These are phyloP conservation scores for Oxytorus armatus DNA, from an alignment of 2,888 invertebrate genomes.

Conservation along the genomic window DNA sequence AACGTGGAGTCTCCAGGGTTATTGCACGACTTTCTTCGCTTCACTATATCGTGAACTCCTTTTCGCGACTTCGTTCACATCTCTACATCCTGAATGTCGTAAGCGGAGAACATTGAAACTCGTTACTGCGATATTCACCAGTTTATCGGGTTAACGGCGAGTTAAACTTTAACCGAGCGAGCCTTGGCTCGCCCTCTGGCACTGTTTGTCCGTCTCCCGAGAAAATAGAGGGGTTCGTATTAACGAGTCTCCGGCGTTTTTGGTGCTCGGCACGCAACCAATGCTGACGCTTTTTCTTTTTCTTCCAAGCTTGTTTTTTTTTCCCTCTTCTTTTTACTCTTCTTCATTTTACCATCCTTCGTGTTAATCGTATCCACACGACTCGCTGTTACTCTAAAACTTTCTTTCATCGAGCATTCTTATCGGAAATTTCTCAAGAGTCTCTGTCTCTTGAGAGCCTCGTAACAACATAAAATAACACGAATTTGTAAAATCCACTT, in stretches of 20 bases:
- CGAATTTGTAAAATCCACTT: too few relatives aligned
- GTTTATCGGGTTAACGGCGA: slow-evolving; percentile 66
- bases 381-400: not conserved
- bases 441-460: not conserved
- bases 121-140: slow-evolving; percentile 66
- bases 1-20: slow-evolving; percentile 41
- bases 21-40: slow-evolving; percentile 56
- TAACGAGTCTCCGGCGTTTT: slow-evolving; percentile 52
- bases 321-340: not conserved
- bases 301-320: not conserved
- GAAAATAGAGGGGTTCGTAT: slow-evolving; percentile 38
- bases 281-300: slow-evolving; percentile 20
- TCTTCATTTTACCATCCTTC: slow-evolving; percentile 7
- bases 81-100: slow-evolving; percentile 34
- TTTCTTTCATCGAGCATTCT: slow-evolving; percentile 5
- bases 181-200: slow-evolving; percentile 5
- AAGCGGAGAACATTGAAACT: slow-evolving; percentile 52
- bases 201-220: slow-evolving; percentile 6
- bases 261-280: slow-evolving; percentile 25
- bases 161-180: slow-evolving; percentile 63
- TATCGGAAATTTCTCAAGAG: not conserved
- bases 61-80: slow-evolving; percentile 31
- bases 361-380: slow-evolving; percentile 6
- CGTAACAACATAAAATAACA: too few relatives aligned
- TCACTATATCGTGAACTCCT: slow-evolving; percentile 16